Conservation (phyloP, 2,888 invertebrate species). For the Melinopterus prodromus region DNA sequence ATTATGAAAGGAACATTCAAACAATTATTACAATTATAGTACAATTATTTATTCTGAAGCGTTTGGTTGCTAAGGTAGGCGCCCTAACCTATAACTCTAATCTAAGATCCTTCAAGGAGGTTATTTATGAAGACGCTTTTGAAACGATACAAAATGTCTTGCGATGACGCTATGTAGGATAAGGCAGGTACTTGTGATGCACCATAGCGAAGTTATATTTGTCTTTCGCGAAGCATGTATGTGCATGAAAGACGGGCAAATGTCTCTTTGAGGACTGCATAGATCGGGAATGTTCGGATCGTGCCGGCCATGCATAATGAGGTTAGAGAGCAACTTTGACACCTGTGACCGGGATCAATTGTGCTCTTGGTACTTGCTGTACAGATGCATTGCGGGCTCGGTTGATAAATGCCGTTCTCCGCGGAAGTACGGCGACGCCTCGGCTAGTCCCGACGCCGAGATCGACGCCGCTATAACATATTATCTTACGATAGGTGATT, state of each 20-base stretch:
- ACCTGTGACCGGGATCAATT: constrained; percentile 55
- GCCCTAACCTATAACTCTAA: too few species aligned
- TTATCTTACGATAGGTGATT: constrained; percentile 21
- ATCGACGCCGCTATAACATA: neutral
- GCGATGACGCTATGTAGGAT: neutral
- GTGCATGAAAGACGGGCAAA: constrained; percentile 46
- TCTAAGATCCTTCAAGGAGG: too few species aligned
- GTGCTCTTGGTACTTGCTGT: neutral
- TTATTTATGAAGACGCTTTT: too few species aligned
- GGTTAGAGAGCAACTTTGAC: constrained; percentile 50
- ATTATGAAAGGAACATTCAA: too few species aligned
- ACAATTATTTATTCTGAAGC: too few species aligned
- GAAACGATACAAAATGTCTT: neutral
- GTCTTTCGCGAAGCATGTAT: constrained; percentile 39
- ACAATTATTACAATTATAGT: too few species aligned
- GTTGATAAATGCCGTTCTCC: constrained; percentile 33
- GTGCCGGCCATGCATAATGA: constrained; percentile 53
- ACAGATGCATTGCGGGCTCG: constrained; percentile 25
- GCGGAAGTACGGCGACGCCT: constrained; percentile 11
- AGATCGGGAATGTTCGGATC: constrained; percentile 53
- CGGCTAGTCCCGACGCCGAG: neutral
- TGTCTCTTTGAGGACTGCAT: constrained; percentile 52
- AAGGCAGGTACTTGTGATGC: neutral
- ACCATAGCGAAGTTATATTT: constrained; percentile 40
- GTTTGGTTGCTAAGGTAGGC: too few species aligned